A percentile compares a stretch with the other conserved stretches of the same genome.
phyloP scores from a whole-genome alignment of 2,797 vertebrate genomes.

The Chelmon rostratus region DNA sequence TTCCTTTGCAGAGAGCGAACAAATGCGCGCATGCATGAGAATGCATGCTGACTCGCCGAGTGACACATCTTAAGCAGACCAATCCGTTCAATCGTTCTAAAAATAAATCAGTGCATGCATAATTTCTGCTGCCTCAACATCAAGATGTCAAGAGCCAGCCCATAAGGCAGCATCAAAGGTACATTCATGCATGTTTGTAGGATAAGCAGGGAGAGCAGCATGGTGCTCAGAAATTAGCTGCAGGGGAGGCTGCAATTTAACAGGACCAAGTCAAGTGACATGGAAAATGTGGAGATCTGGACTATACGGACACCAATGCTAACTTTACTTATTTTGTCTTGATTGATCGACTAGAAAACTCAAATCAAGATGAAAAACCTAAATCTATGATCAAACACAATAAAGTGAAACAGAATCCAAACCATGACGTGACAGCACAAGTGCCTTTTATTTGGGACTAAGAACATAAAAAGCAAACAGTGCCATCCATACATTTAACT shows the following conservation, averaged over 20 bases:
- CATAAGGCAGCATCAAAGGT: neutral
- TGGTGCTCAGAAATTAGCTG: neutral
- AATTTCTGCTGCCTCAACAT: conserved; percentile 36
- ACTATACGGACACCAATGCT: neutral
- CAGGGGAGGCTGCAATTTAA: neutral
- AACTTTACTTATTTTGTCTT: neutral
- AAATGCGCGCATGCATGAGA: neutral
- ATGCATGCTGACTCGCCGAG: neutral
- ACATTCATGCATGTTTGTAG: neutral
- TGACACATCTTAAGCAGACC: neutral
- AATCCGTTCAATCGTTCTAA: conserved; percentile 15
- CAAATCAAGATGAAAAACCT: neutral
- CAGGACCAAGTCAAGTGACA: neutral
- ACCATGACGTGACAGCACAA: conserved; percentile 60
- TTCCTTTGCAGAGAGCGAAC: neutral
- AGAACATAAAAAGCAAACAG: conserved; percentile 75
- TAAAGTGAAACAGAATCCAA: neutral
- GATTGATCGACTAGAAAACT: neutral
- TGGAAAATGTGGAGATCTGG: neutral
- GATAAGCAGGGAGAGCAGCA: neutral
- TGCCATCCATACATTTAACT: conserved; percentile 64
- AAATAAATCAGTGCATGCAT: conserved; percentile 57
- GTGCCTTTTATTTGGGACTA: conserved; percentile 80
- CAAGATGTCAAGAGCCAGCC: conserved; percentile 6
- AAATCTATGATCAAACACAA: no score